Base-by-base conservation (phyloP, 1,140 invertebrate species). In the Heliconius nattereri region DNA sequence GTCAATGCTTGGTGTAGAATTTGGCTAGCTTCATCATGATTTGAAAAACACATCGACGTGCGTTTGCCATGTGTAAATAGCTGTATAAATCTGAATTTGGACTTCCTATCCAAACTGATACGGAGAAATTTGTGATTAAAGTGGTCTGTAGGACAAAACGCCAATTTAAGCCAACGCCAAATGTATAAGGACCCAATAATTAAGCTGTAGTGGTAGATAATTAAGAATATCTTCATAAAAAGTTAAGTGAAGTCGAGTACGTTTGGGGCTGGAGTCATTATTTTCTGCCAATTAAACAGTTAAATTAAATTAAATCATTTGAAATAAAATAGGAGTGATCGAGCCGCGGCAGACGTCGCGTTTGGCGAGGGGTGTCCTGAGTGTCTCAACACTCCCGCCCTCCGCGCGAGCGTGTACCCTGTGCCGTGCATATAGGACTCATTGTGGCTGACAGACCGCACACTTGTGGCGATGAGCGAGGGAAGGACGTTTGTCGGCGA, bases 401-500 rank as follows among this genome's bases (percentile, higher is more conserved):
- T 52, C 32, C 40, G 82, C 76, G 78, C 74, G 29, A 73, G 23
- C 20, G n/a, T 79, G 8, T n/a, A 75, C 45, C 45, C 57, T 75
- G 35, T 20, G 13, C 0, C 7, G n/a, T 2, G 16, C 19, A 20
- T 19, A 70, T 78, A 75, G 71, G 23, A 72, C 75, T 37, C 70
- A 32, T 37, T 49, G 16, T 73, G 7, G 74, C 8, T 3, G 26
- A 49, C 6, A 11, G 1, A 23, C 2, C 13, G 3, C 60, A 29
- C 8, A 66, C 60, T 26, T 7, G 45, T 37, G 32, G 20, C 19
- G 19, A 13, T 40, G 19, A 78, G 40, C 26, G 74, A 80, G 78
- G 74, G 78, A 72, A 73, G 78, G 80, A 78, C 86, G 85, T 87
- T 90, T 88, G 87, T 85, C 86, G 84, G 85, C 78, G 80, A 71